Percentiles rank a stretch among this genome's conserved stretches.
Conservation (phyloP, 64 coral and sea anemone genomes). For the Exaiptasia diaphana region DNA sequence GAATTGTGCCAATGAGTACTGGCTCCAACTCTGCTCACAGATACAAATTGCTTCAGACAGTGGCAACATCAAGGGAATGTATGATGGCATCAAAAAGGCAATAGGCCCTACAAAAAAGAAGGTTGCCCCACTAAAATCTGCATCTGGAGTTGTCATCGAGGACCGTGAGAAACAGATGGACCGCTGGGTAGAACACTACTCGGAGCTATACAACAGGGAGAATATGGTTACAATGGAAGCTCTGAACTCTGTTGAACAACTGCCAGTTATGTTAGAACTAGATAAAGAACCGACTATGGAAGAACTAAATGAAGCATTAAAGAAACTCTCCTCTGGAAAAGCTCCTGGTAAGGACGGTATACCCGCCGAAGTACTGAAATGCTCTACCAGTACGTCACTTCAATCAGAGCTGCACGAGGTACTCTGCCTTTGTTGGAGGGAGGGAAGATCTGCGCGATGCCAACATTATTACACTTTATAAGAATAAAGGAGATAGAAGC, state of each 20-base stretch:
- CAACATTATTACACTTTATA: conserved; percentile 27
- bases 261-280: conserved; percentile 2
- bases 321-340: conserved; percentile 1
- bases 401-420: conserved; percentile 1
- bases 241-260: neutral
- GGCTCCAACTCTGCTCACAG: neutral
- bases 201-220: conserved; percentile 38
- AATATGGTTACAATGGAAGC: neutral
- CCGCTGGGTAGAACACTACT: conserved; percentile 42
- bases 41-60: neutral
- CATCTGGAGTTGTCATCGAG: conserved; percentile 22
- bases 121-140: conserved; percentile 13
- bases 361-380: no score
- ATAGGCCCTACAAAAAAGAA: conserved; percentile 5
- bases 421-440: conserved; percentile 34
- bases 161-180: conserved; percentile 22
- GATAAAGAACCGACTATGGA: neutral
- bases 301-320: conserved; percentile 18
- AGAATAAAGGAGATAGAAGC: conserved; percentile 36
- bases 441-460: conserved; percentile 9
- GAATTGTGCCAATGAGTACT: neutral
- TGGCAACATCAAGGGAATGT: conserved; percentile 19
- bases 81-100: conserved; percentile 52
- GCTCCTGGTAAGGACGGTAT: conserved; percentile 8
- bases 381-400: neutral